Conservation (phyloP, 2,113 vertebrate species). For the Cnemophilus loriae region DNA sequence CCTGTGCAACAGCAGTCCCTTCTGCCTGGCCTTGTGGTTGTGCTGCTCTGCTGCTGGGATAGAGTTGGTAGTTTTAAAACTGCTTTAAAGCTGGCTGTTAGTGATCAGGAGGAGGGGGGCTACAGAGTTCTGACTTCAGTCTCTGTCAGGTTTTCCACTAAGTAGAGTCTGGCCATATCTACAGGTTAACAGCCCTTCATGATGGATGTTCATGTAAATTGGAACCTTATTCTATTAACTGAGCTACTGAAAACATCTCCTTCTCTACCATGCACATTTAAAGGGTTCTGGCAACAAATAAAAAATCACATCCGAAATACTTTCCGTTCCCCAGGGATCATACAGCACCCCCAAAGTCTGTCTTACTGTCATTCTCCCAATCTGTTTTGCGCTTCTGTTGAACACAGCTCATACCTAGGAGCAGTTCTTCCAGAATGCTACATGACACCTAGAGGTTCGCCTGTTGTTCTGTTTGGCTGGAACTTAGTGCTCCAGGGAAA, state of each 20-base stretch:
- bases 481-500: not conserved
- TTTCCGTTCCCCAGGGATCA: not conserved
- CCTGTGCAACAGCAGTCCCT: not conserved
- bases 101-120: not conserved
- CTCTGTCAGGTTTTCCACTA: not conserved
- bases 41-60: not conserved
- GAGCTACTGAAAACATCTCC: not conserved
- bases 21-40: not conserved
- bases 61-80: not conserved
- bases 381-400: not conserved
- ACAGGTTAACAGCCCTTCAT: not conserved
- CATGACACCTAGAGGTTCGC: not conserved
- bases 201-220: not conserved
- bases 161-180: not conserved
- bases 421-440: not conserved
- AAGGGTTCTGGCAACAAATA: not conserved
- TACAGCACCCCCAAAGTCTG: not conserved
- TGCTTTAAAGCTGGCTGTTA: not conserved
- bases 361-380: not conserved
- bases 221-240: not conserved
- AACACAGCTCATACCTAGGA: not conserved
- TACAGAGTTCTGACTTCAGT: not conserved
- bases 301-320: not conserved
- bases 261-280: not conserved
- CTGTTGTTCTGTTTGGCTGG: not conserved